Base-by-base conservation (phyloP, 2,113 vertebrate genomes). In the Rhabdomys dilectus region DNA sequence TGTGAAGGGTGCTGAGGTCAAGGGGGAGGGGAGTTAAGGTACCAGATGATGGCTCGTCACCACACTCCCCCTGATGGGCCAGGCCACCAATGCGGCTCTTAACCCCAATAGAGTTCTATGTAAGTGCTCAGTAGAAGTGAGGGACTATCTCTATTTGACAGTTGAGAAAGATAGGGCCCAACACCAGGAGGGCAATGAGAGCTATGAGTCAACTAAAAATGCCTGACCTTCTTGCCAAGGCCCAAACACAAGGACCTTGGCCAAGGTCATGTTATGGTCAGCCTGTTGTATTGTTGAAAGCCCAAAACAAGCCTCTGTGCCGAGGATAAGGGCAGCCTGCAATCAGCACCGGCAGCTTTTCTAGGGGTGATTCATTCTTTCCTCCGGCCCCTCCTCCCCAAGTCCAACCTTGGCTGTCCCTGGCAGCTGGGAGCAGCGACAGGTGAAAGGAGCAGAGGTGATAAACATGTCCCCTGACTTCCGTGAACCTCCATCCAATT, bases 401-500 rank as follows among this genome's bases (percentile, higher is more conserved):
- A 31, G 13, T 13, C 78, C 86, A 72, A 26, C 17, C 64, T 22
- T 42, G 15, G 36, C 89, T 7, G 11, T 31, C 77, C 73, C 31
- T 39, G 0, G 48, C 80, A 76, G 58, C 95, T 88, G 56, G 88
- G 64, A 66, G 68, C 72, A 45, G 42, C 0, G 64, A 75, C 96
- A 95, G 96, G 92, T 78, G 91, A 94, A 94, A 1, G 62, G 80
- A 82, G 56, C 22, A 0, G 77, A 93, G 88, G 85, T 89, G 96
- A 97, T 92, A 84, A 96, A 97, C 96, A 92, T 22, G 31, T 68
- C 96, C 82, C 88, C 94, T 94, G 97, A 96, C 89, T 98, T 98
- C 96, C 86, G 31, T 97, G 97, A 98, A 97, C 97, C 96, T 96
- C 91, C 96, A 97, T 97, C 91, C 95, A 97, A 97, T 98, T 95